Evolutionary conservation across 2,888 invertebrate genomes (phyloP), one percentile per base, ranked within the genome.

Genomic region (Zonitis immaculata): DNA sequence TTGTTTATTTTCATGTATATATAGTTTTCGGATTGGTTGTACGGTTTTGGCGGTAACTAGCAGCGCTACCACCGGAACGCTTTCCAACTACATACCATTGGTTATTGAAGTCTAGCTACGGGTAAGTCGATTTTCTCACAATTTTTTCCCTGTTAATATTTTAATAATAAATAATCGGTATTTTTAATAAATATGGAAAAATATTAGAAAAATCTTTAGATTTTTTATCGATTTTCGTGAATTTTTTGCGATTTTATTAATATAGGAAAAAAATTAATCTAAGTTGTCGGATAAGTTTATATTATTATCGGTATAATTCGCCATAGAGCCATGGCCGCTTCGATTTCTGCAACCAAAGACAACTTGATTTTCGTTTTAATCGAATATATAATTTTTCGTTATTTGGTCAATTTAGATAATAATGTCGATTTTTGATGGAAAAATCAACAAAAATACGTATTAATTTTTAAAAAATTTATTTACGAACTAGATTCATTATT

Each of bases 41-140:
- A 35, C 44, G 59, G 59, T 73, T 75, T 75, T 74, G 74, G 74
- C 74, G 75, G 70, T 70, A 60, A 65, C 58, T 53, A 27, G 25
- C 57, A 68, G 72, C 74, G 73, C 66, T 70, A 51, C 63, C 66
- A 53, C 50, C 68, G 73, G 71, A 73, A 75, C 74, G 75, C 74
- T 69, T 64, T 60, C 46, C 63, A 65, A 59, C 52, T 48, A 64
- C 51, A 47, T 51, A 59, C 51, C 54, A 60, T 47, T 59, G 62
- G 54, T 60, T 56, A 49, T 45, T 57, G 52, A 54, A 57, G 57
- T 56, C 54, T 60, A 49, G 57, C 30, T 49, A 55, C 25, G 49
- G 52, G 71, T 70, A 62, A 69, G 70, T 69, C 64, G 67, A 66
- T 66, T 60, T 65, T n/a, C n/a, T n/a, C n/a, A n/a, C n/a, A n/a